Percentiles rank a stretch among this genome's conserved stretches.
phyloP scores from a whole-genome alignment of 2,888 invertebrate genomes.

The Tetheella fluctuosa region DNA sequence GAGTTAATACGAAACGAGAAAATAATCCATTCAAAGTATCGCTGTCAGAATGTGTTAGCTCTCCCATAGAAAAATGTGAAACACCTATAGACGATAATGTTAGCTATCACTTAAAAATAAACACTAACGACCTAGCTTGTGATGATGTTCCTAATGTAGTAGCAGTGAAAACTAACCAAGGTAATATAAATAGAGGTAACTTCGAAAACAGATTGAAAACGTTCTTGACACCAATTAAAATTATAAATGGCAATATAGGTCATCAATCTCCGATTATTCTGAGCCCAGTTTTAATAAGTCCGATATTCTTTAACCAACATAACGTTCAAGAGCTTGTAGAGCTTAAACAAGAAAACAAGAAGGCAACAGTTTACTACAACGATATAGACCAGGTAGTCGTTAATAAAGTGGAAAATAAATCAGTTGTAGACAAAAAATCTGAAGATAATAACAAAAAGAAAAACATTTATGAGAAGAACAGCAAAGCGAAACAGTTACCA shows the following conservation, averaged over 20 bases:
- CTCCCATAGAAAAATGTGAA: conserved; percentile 28
- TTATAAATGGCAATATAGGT: conserved; percentile 50
- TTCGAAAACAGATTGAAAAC: conserved; percentile 50
- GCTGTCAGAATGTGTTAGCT: conserved; percentile 19
- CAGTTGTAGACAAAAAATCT: conserved; percentile 27
- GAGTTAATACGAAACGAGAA: conserved; percentile 13
- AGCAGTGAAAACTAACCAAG: conserved; percentile 32
- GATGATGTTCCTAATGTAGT: conserved; percentile 37
- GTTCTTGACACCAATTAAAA: conserved; percentile 61
- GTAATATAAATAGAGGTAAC: conserved; percentile 32
- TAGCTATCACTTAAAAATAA: conserved; percentile 76
- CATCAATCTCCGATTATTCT: conserved; percentile 63
- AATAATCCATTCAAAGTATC: conserved; percentile 36
- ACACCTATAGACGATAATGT: conserved; percentile 58
- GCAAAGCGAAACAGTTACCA: conserved; percentile 58
- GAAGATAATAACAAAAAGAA: conserved; percentile 46
- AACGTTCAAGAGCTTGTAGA: conserved; percentile 27
- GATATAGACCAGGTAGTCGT: conserved; percentile 68
- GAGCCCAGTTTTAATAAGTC: conserved; percentile 72
- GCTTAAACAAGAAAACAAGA: conserved; percentile 41
- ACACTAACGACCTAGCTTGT: conserved; percentile 57
- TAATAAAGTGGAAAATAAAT: conserved; percentile 28
- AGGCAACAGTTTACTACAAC: conserved; percentile 67
- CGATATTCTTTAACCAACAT: conserved; percentile 57
- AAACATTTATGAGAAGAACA: conserved; percentile 64